These are phyloP conservation scores for Fregata magnificens DNA, from an alignment of 2,113 vertebrate genomes.

Conservation along the genomic window DNA sequence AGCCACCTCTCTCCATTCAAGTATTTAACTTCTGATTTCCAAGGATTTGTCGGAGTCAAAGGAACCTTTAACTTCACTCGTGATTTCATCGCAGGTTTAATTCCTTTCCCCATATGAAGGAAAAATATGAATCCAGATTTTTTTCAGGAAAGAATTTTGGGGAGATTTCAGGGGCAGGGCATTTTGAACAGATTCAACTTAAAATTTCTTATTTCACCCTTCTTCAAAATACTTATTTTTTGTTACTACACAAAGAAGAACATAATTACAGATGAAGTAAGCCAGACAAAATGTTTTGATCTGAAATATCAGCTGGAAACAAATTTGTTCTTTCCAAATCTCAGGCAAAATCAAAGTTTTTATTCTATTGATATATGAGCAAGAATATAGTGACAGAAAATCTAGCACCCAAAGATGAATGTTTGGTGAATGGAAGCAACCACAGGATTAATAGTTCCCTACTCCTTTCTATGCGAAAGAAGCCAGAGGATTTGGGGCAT, in stretches of 20 bases:
- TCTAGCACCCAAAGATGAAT: not conserved
- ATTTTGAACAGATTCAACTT: not conserved
- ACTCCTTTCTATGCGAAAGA: not conserved
- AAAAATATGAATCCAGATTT: not conserved
- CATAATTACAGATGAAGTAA: not conserved
- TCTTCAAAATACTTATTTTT: not conserved
- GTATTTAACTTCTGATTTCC: not conserved
- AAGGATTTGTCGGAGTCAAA: not conserved
- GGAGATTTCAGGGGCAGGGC: not conserved
- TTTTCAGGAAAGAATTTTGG: not conserved
- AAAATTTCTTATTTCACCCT: not conserved
- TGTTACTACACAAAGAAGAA: not conserved
- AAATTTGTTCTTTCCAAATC: not conserved
- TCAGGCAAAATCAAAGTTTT: not conserved
- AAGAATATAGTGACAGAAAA: not conserved
- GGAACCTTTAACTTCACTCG: not conserved
- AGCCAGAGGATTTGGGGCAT: conserved; percentile 4
- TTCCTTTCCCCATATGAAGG: not conserved
- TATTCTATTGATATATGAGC: not conserved
- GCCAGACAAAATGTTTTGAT: not conserved
- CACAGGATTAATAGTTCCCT: not conserved
- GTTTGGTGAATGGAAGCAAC: not conserved
- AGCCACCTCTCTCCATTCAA: not conserved
- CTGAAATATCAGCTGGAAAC: not conserved
- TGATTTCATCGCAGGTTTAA: not conserved